These are phyloP conservation scores for Trichopoda pennipes DNA, from an alignment of 2,888 invertebrate genomes.

Conservation along the genomic window DNA sequence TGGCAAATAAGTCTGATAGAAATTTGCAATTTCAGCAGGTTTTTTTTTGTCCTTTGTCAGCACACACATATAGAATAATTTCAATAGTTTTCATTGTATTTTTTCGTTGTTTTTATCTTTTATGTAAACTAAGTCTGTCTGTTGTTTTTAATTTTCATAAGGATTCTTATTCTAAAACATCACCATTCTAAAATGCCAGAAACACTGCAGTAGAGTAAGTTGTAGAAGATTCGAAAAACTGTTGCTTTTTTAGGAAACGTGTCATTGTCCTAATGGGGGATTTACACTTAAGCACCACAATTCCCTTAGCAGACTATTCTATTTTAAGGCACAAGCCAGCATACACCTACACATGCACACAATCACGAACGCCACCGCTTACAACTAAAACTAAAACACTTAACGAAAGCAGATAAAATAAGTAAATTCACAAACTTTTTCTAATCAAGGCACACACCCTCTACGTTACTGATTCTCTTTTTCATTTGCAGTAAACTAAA, in stretches of 20 bases:
- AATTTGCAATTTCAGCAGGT: conserved; percentile 49
- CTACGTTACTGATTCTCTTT: neutral
- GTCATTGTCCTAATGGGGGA: conserved; percentile 64
- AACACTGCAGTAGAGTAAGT: neutral
- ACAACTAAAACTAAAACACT: conserved; percentile 34
- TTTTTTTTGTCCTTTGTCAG: conserved; percentile 4
- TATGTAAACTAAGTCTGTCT: conserved; percentile 23
- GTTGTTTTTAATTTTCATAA: conserved; percentile 11
- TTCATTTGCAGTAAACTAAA: neutral
- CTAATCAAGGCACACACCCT: conserved; percentile 45
- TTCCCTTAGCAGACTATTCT: conserved; percentile 25
- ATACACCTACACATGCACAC: neutral
- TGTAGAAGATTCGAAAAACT: conserved; percentile 39
- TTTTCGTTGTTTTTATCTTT: neutral
- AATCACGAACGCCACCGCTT: neutral
- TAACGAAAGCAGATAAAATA: conserved; percentile 30
- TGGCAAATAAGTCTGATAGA: neutral
- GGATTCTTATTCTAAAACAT: conserved; percentile 5
- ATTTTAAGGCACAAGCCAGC: neutral
- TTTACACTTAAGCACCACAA: conserved; percentile 56
- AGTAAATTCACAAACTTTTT: conserved; percentile 52
- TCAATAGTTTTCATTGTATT: conserved; percentile 51
- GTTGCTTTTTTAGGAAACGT: conserved; percentile 51
- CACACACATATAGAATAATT: conserved; percentile 38
- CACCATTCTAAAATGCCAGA: conserved; percentile 23